Percentiles rank a stretch among this genome's conserved stretches.
phyloP scores from a whole-genome alignment of 2,797 vertebrate species.

The Erethizon dorsatum region DNA sequence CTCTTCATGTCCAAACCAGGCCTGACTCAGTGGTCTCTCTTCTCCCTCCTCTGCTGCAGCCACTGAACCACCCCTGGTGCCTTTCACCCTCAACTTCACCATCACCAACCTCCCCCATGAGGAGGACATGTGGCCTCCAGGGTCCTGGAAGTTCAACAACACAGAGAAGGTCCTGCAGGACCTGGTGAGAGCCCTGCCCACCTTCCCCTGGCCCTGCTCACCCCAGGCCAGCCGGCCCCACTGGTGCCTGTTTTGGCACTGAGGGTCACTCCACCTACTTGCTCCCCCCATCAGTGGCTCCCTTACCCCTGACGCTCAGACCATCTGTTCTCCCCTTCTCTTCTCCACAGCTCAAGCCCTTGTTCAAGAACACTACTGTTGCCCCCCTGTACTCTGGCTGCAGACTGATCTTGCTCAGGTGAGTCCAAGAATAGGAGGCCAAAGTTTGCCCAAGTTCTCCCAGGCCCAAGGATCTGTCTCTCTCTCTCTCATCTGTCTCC shows the following conservation, averaged over 20 bases:
- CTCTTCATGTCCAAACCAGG: background rate
- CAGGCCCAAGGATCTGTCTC: background rate
- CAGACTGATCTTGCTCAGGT: slow-evolving; percentile 83
- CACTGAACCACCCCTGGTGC: background rate
- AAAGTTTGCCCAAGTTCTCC: background rate
- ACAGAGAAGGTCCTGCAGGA: slow-evolving; percentile 70
- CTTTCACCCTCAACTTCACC: slow-evolving; percentile 83
- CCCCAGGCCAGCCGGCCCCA: background rate
- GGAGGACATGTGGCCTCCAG: background rate
- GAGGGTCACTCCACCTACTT: too few relatives aligned
- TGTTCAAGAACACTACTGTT: slow-evolving; percentile 84
- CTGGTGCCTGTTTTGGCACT: background rate
- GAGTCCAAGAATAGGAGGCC: background rate
- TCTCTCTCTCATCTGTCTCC: too few relatives aligned
- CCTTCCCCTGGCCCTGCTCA: background rate
- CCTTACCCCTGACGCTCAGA: too few relatives aligned
- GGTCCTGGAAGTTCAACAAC: slow-evolving; percentile 64
- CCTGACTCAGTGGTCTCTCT: background rate
- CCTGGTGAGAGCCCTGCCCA: slow-evolving; percentile 1
- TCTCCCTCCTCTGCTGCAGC: background rate
- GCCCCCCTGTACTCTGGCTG: slow-evolving; percentile 67
- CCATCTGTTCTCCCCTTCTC: background rate
- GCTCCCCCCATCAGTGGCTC: too few relatives aligned
- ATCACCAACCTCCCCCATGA: slow-evolving; percentile 79
- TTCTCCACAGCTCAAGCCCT: slow-evolving; percentile 74